Percentiles rank a stretch among this genome's conserved stretches.
These are phyloP conservation scores for Microchrysa polita DNA, from an alignment of 2,888 invertebrate genomes.

Conservation along the genomic window DNA sequence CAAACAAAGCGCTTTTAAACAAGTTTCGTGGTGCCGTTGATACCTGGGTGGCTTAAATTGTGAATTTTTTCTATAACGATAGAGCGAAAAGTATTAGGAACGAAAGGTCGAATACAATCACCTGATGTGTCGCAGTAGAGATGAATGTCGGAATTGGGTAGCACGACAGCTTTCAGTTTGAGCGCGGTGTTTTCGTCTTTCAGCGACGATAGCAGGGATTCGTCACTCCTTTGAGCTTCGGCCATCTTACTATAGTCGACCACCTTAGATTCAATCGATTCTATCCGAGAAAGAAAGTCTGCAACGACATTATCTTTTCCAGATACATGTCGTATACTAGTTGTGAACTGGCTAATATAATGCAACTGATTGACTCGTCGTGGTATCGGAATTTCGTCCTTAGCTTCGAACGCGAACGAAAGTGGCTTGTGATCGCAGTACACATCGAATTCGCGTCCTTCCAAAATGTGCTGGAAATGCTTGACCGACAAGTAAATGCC, in stretches of 20 bases:
- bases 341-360: no score
- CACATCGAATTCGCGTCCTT: no score
- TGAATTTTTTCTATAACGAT: no score
- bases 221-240: neutral
- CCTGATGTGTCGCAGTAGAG: neutral
- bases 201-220: neutral
- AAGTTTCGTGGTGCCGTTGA: no score
- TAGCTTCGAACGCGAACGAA: no score
- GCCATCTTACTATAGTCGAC: conserved; percentile 40
- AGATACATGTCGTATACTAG: conserved; percentile 49
- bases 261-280: neutral
- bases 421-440: no score
- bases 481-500: neutral
- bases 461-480: no score
- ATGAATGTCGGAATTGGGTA: neutral
- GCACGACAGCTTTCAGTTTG: neutral
- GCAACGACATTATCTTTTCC: conserved; percentile 47
- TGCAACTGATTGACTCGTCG: conserved; percentile 34
- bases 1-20: no score
- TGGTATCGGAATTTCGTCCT: no score
- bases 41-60: no score
- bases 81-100: no score
- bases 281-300: conserved; percentile 46
- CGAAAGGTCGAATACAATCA: no score
- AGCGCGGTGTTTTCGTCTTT: neutral